Evolutionary conservation across 2,113 vertebrate species (phyloP), one percentile per base, ranked within the genome.

Genomic region (Prunella fulvescens): DNA sequence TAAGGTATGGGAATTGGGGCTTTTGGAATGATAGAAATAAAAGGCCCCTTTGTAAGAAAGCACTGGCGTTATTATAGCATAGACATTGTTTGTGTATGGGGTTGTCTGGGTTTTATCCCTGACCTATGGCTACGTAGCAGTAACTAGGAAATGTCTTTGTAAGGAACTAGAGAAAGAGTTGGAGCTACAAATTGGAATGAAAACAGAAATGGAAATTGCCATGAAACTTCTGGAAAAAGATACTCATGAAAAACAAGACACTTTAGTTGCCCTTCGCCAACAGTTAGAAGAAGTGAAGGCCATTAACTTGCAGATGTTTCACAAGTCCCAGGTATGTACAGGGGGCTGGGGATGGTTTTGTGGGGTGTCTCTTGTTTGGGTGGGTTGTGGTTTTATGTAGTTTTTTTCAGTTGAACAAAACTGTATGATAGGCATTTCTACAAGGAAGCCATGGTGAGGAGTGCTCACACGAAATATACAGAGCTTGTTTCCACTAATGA

Each of bases 161-260:
- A 96, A 99, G 99, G 99, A 99, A 97, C 94, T 99, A 93, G 99
- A 99, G 88, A 99, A 98, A 72, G 99, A 99, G 96, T 66, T 99
- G 96, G 98, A 99, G 92, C 97, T 99, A 73, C 99, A 99, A 95
- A 98, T 99, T 74, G 98, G 98, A 39, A 97, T 99, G 97, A 99
- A 99, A 98, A 98, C 99, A 31, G 99, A 99, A 97, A 99, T 99
- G 98, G 99, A 99, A 96, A 98, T 99, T 83, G 99, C 99, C 86
- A 99, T 99, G 99, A 99, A 99, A 94, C 97, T 99, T 39, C 97
- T 99, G 76, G 99, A 99, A 96, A 99, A 99, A 96, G 99, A 99
- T 97, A 99, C 98, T 8, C 99, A 99, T 6, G 99, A 99, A 92
- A 99, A 99, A 72, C 99, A 99, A 88, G 99, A 99, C 97, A 98